Evolutionary conservation across 2,113 vertebrate genomes (phyloP).

Genomic region (Phylloscopus trochiloides): DNA sequence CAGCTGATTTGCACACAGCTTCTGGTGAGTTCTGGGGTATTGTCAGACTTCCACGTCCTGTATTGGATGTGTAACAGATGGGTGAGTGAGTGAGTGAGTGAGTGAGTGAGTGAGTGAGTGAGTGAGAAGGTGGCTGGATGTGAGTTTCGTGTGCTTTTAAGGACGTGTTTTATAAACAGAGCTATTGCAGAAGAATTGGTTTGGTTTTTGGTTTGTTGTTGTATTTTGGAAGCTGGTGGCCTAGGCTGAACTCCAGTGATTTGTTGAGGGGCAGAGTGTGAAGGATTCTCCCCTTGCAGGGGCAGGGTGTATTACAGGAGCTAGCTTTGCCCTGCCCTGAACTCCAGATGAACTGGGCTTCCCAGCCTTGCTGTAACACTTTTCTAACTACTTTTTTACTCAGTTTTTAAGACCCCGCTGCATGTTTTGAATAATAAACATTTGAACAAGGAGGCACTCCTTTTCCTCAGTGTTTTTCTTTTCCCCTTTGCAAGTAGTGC

Average conservation of each 20-base stretch:
- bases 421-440: constrained; percentile 62
- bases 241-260: neutral
- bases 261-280: neutral
- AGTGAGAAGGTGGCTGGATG: neutral
- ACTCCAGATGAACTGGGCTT: neutral
- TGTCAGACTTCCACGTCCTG: neutral
- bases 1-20: constrained; percentile 73
- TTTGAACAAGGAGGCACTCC: constrained; percentile 41
- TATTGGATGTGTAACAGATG: neutral
- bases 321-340: neutral
- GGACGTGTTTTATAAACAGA: neutral
- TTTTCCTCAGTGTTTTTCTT: neutral
- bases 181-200: neutral
- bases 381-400: constrained; percentile 24
- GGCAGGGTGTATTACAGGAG: neutral
- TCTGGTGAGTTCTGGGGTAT: constrained; percentile 76
- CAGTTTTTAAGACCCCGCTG: neutral
- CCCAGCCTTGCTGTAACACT: neutral
- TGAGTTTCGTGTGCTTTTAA: constrained; percentile 31
- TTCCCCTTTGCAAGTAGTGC: neutral
- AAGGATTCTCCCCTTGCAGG: neutral
- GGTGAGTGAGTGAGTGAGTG: neutral
- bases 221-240: neutral
- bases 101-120: neutral
- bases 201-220: neutral